Base-by-base conservation (phyloP, 1,140 invertebrate genomes). In the Papilio xuthus region DNA sequence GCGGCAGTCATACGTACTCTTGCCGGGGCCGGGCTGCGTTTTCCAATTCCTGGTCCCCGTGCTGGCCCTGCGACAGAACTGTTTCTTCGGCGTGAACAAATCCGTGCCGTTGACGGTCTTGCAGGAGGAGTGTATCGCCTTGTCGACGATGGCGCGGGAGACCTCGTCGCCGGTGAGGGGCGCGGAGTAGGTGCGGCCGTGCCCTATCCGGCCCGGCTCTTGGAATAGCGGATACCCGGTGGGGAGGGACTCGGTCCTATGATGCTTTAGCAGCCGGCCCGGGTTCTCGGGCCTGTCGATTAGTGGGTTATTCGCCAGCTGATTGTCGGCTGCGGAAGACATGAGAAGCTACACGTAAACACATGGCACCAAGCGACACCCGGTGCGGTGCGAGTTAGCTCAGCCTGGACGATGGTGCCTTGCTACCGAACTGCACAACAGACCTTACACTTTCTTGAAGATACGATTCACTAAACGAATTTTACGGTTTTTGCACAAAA, bases 171-270 rank as follows among this genome's bases (percentile, higher is more conserved):
- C 92, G 72, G 95, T 95, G 82, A 96, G 89, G 79, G 96, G 96
- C 88, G 96, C 95, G 86, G 96, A 96, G 88, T 95, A 90, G 80
- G 96, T 96, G 92, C 96, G 94, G 90, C 95, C 95, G 92, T 96
- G 96, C 84, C 87, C 90, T 37, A 93, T 89, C 53, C 79, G 79
- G 72, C 88, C 81, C 28, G 89, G 89, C 78, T 91, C 89, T 82
- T 86, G 87, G 82, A 88, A 91, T 18, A 87, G 71, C 23, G 86
- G 83, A 69, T 86, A 90, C 8, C 90, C 90, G 76, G 85, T 86
- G 12, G 90, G 92, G 28, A 93, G 80, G 2, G 91, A 93, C n/a
- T 85, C 86, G 26, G 91, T 92, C 15, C 91, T 84, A 63, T 89
- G 86, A 78, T 93, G 91, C 82, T 90, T 91, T 77, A 88, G 88